These are phyloP conservation scores for Ctenicera cuprea DNA, from an alignment of 2,888 invertebrate genomes.

Conservation along the genomic window DNA sequence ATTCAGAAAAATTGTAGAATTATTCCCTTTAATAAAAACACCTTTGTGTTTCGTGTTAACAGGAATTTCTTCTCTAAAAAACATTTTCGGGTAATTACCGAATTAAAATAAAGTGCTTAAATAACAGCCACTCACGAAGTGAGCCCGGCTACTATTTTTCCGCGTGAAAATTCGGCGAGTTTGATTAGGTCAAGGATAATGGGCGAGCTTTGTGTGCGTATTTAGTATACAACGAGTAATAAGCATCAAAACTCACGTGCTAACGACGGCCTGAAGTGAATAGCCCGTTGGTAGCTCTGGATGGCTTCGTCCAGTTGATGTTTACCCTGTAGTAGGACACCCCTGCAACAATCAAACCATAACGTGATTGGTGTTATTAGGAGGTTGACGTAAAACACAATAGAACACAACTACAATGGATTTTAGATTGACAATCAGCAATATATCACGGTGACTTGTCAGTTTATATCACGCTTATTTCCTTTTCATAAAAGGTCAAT, in stretches of 20 bases:
- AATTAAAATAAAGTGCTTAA: constrained; percentile 5
- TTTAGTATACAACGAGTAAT: constrained; percentile 1
- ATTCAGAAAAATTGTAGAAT: too few relatives aligned
- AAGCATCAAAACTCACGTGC: constrained; percentile 84
- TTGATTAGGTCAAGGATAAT: constrained; percentile 17
- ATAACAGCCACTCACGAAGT: constrained; percentile 5
- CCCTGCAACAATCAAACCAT: constrained; percentile 80
- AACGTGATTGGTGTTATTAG: constrained; percentile 56
- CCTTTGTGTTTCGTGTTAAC: constrained; percentile 10
- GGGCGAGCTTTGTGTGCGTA: constrained; percentile 5
- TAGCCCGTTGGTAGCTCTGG: constrained; percentile 92
- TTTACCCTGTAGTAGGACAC: constrained; percentile 92
- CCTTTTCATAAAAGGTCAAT: constrained; percentile 59
- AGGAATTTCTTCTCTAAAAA: not conserved
- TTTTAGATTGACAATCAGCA: constrained; percentile 62
- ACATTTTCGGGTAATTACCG: constrained; percentile 6
- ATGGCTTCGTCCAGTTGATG: constrained; percentile 91
- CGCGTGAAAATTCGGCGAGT: constrained; percentile 1
- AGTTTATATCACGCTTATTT: constrained; percentile 61
- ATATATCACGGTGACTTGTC: constrained; percentile 63
- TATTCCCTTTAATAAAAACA: too few relatives aligned
- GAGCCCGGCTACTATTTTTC: not conserved
- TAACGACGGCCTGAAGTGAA: constrained; percentile 93
- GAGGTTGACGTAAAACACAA: constrained; percentile 53
- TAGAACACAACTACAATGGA: constrained; percentile 56